phyloP scores from a whole-genome alignment of 2,888 invertebrate genomes.

The Oxyscelio sp. region DNA sequence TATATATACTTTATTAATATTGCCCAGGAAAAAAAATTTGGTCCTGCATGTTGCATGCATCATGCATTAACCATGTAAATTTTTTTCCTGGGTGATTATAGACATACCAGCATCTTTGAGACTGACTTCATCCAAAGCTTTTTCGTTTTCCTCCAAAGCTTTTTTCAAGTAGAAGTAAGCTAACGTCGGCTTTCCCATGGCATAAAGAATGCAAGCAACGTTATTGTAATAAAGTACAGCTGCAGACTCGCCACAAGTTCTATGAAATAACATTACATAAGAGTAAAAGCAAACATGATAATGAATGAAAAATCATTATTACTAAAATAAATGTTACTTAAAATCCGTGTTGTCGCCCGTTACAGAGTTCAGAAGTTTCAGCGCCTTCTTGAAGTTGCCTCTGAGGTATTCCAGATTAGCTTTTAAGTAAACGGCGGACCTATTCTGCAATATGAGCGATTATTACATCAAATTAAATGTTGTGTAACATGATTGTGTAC shows the following conservation, averaged over 20 bases:
- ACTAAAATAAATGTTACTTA: conserved; percentile 86
- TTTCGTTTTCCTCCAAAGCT: conserved; percentile 93
- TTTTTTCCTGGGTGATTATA: too few relatives aligned
- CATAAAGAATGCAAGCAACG: conserved; percentile 94
- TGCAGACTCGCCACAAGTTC: conserved; percentile 90
- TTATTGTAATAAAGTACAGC: conserved; percentile 93
- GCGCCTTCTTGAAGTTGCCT: conserved; percentile 91
- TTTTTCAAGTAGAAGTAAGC: conserved; percentile 94
- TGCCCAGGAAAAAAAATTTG: too few relatives aligned
- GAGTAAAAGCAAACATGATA: too few relatives aligned
- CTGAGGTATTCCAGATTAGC: conserved; percentile 91
- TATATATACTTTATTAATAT: too few relatives aligned
- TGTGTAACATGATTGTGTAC: neutral
- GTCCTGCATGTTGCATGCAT: too few relatives aligned
- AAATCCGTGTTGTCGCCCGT: conserved; percentile 88
- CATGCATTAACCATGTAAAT: too few relatives aligned
- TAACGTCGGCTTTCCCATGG: conserved; percentile 94
- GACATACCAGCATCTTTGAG: conserved; percentile 87
- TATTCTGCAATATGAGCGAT: conserved; percentile 87
- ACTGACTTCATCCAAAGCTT: conserved; percentile 86
- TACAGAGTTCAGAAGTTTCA: conserved; percentile 90
- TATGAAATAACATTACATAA: conserved; percentile 82
- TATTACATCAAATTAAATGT: neutral
- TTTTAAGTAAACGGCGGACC: conserved; percentile 90
- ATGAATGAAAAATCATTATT: too few relatives aligned